Base-by-base conservation (phyloP, 1,140 invertebrate species). In the Nymphalis io region DNA sequence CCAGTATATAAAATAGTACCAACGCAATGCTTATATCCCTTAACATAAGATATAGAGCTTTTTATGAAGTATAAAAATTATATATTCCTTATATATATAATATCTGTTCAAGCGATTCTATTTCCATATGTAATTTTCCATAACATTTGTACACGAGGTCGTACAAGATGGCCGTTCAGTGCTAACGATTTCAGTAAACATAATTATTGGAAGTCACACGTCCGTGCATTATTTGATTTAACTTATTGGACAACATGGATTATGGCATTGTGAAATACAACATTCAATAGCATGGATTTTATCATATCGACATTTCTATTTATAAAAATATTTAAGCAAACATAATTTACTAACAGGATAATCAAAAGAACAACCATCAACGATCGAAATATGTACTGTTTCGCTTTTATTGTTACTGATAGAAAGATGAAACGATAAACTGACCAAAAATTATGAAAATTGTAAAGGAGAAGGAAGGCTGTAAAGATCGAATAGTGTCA, bases 201-300 rank as follows among this genome's bases (percentile, higher is more conserved):
- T 87, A 85, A 90, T 90, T 89, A 89, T 87, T 85, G 80, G 73
- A 89, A 87, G 85, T 90, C 87, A 78, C 88, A 88, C 85, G 74
- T 85, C 73, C 78, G 73, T 27, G 66, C 59, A 68, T 21, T 90
- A 74, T 90, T 89, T 88, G 87, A 80, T 83, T 76, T 86, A 60
- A 76, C 85, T 88, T 87, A 90, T 87, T 88, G 80, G 75, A 82
- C 76, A 83, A 85, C 80, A 72, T 70, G 59, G 60, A 74, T 76
- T 73, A 73, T 60, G 63, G 65, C 51, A 62, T 57, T 70, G 42
- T 63, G 18, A 58, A 71, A 60, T 61, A 60, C 44, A 51, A 67
- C 58, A 68, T 12, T 60, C 27, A 33, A 58, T 23, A 23, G 10
- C 12, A 12, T 53, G 48, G 21, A 53, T 21, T 53, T 53, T 53